Evolutionary conservation across 2,113 vertebrate species (phyloP), one percentile per base, ranked within the genome.

Genomic region (Pavo muticus): DNA sequence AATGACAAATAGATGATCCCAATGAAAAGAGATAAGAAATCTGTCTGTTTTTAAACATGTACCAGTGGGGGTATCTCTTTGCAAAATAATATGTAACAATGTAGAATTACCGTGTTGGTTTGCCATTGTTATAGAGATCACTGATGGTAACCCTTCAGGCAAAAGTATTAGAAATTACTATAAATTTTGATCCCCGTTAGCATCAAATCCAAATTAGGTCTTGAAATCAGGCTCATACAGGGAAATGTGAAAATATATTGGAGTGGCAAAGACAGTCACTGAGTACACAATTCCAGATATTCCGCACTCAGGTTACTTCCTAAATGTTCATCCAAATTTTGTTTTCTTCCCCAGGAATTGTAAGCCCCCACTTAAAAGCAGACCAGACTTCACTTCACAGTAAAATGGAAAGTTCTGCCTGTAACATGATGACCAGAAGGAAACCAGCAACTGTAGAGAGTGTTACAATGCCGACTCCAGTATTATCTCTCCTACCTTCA

Each of bases 331-430:
- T 37, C 48, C 80, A 88, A 67, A 25, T 59, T 67, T 90, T 94
- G 20, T 91, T 84, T 90, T 29, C 48, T 95, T 94, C 54, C 71
- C 37, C 86, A 98, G 98, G 98, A 93, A 96, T 98, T 94, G 69
- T 95, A 97, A 97, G 96, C 97, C 84, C 98, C 83, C 98, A 98
- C 95, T 96, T 98, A 95, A 98, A 98, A 98, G 97, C 96, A 95
- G 98, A 98, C 92, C 98, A 98, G 97, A 94, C 92, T 39, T 93
- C 95, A 74, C 93, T 90, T 57, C 98, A 98, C 48, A 84, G 95
- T 92, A 98, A 98, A 97, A 98, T 95, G 9, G 98, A 98, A 93
- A 93, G 94, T 92, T 95, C 97, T 69, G 79, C 63, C 45, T 97
- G 98, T 79, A 95, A 96, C 18, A 68, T 97, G 95, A 97, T 98